Percentiles rank a stretch among this genome's conserved stretches.
Evolutionary conservation across 2,113 vertebrate genomes (phyloP).

Genomic region (Sebastes fasciatus): DNA sequence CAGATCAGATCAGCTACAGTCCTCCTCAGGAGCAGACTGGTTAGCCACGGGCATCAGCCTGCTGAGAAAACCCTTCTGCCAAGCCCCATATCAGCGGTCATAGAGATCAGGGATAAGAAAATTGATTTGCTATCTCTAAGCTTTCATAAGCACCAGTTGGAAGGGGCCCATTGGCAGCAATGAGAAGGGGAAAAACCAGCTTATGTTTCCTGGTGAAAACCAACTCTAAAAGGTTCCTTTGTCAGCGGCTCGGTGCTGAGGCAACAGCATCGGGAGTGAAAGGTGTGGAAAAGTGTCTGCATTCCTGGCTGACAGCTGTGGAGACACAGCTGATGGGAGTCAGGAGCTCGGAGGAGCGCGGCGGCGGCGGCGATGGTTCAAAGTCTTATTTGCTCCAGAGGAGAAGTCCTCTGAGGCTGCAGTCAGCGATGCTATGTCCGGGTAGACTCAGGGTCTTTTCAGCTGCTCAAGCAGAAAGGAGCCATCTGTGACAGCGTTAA

Average conservation of each 20-base stretch:
- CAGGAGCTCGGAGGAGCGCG: slow-evolving; percentile 22
- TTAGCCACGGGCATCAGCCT: slow-evolving; percentile 28
- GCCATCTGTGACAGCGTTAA: slow-evolving; percentile 50
- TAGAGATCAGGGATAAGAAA: slow-evolving; percentile 59
- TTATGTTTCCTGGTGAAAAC: slow-evolving; percentile 64
- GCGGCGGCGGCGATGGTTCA: slow-evolving; percentile 37
- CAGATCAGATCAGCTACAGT: slow-evolving; percentile 23
- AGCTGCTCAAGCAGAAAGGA: slow-evolving; percentile 44
- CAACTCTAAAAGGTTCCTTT: slow-evolving; percentile 60
- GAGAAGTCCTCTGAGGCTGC: slow-evolving; percentile 53
- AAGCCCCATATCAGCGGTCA: slow-evolving; percentile 32
- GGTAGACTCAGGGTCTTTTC: slow-evolving; percentile 29
- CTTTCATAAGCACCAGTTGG: slow-evolving; percentile 47
- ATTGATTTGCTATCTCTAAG: slow-evolving; percentile 58
- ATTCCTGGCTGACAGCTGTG: slow-evolving; percentile 72
- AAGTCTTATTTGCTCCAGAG: slow-evolving; percentile 63
- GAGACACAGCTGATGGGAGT: slow-evolving; percentile 60
- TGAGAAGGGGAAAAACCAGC: slow-evolving; percentile 41
- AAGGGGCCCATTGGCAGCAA: slow-evolving; percentile 25
- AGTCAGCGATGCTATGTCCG: slow-evolving; percentile 20
- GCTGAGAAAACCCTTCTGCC: slow-evolving; percentile 24
- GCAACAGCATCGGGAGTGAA: slow-evolving; percentile 52
- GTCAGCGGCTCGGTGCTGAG: slow-evolving; percentile 47
- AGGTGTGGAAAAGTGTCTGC: slow-evolving; percentile 71
- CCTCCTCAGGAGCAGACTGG: not conserved